Base-by-base conservation (phyloP, 2,888 invertebrate genomes). In the Omphaloscelis lunosa region DNA sequence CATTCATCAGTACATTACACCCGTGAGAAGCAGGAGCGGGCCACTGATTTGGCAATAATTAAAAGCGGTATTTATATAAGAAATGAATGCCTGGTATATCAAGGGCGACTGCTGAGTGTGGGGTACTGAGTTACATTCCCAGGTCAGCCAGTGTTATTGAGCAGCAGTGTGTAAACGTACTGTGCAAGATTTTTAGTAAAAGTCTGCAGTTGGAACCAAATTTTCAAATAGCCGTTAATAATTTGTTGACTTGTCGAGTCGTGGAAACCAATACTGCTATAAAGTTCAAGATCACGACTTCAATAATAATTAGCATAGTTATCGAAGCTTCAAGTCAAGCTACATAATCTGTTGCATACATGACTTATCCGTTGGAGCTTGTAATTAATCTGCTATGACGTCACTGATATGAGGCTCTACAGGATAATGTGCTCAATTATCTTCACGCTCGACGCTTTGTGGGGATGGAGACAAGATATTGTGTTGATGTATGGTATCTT, bases 301-400 rank as follows among this genome's bases (percentile, higher is more conserved):
- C 34, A 41, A 34, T 34, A 34, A 34, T 4, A 34, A 83, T 84
- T 62, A 79, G 6, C 71, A 48, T 58, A 34, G 77, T 67, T 58
- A 20, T 23, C 5, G 11, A 41, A 66, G 71, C 66, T 68, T 68
- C 58, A 58, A 78, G 65, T 62, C 71, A 45, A 56, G 34, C 59
- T 34, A 66, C 15, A 66, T 61, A 66, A 69, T 68, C 80, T 53
- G 41, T 34, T 15, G 51, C 27, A 72, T 34, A 72, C 48, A 72
- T 63, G 56, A 51, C 34, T 66, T 56, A 75, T 53, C 66, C 72
- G 23, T 15, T 85, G 65, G 29, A 83, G 75, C 83, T 69, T 67
- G 68, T 67, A 77, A 79, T 84, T 83, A 86, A 79, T 75, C 79
- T 78, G 68, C 51, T 72, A 61, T 75, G 74, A 86, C 69, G 77